phyloP scores from a whole-genome alignment of 2,113 vertebrate species.

The Motacilla alba region DNA sequence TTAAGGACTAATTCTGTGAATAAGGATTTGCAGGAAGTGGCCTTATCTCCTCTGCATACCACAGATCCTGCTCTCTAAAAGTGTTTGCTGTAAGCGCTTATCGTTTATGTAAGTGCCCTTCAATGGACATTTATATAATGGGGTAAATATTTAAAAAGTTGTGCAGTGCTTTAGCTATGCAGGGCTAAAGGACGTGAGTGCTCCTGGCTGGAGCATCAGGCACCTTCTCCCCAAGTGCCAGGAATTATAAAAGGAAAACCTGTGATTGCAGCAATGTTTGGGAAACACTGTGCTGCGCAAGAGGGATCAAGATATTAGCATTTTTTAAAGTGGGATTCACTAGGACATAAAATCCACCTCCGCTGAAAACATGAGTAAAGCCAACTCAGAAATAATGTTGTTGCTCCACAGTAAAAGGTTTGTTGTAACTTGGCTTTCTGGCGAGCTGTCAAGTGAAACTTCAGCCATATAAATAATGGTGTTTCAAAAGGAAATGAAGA shows the following conservation, averaged over 20 bases:
- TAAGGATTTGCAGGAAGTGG: slow-evolving; percentile 63
- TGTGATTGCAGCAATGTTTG: neutral
- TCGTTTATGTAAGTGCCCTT: slow-evolving; percentile 67
- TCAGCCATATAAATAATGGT: slow-evolving; percentile 10
- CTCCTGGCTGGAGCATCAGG: neutral
- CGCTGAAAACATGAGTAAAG: neutral
- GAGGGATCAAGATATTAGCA: neutral
- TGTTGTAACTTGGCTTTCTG: neutral
- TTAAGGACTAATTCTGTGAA: slow-evolving; percentile 52
- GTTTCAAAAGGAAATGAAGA: slow-evolving; percentile 37
- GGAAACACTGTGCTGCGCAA: neutral
- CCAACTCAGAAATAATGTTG: neutral
- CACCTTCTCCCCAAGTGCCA: neutral
- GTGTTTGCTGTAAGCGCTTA: slow-evolving; percentile 61
- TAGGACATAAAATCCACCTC: neutral
- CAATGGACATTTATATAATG: slow-evolving; percentile 66
- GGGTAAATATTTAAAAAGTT: slow-evolving; percentile 69
- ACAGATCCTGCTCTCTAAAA: slow-evolving; percentile 58
- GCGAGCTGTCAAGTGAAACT: slow-evolving; percentile 17
- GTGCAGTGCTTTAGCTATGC: slow-evolving; percentile 42
- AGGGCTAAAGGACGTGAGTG: neutral
- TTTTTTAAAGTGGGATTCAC: neutral
- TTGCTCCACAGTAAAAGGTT: neutral
- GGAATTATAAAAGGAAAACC: neutral
- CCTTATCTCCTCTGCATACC: slow-evolving; percentile 64